Evolutionary conservation across 2,113 vertebrate species (phyloP).

Genomic region (Setophaga coronata): DNA sequence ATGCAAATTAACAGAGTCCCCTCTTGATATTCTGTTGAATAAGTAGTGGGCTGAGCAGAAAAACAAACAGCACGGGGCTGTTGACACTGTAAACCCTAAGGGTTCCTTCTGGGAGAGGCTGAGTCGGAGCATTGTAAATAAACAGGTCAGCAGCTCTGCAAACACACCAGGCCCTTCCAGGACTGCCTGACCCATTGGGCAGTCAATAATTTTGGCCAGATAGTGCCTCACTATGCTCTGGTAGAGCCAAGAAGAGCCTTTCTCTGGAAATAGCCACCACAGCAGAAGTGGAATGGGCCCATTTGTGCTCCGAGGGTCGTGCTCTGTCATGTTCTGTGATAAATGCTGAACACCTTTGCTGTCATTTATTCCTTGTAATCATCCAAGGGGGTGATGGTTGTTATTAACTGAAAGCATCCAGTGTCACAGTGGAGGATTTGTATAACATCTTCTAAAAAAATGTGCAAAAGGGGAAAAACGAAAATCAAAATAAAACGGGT

Average conservation of each 20-base stretch:
- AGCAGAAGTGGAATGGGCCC: neutral
- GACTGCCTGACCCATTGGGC: neutral
- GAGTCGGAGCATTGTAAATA: neutral
- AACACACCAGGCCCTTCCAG: neutral
- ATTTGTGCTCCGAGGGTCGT: neutral
- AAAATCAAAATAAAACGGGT: too few species aligned
- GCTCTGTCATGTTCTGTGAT: neutral
- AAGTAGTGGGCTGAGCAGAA: neutral
- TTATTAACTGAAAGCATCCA: neutral
- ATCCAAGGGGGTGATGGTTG: neutral
- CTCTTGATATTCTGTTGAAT: neutral
- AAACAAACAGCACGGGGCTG: neutral
- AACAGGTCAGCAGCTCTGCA: slow-evolving; percentile 11
- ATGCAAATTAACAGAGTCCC: neutral
- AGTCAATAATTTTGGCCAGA: neutral
- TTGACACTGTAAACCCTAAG: slow-evolving; percentile 12
- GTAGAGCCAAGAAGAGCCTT: neutral
- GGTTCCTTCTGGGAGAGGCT: neutral
- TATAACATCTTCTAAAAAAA: neutral
- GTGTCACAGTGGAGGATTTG: neutral
- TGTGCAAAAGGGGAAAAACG: neutral
- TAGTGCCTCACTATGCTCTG: neutral
- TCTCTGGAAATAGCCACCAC: neutral
- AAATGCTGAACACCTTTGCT: neutral
- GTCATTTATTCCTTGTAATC: neutral